Conservation (phyloP, 2,888 invertebrate genomes). For the Onchidella celtica region DNA sequence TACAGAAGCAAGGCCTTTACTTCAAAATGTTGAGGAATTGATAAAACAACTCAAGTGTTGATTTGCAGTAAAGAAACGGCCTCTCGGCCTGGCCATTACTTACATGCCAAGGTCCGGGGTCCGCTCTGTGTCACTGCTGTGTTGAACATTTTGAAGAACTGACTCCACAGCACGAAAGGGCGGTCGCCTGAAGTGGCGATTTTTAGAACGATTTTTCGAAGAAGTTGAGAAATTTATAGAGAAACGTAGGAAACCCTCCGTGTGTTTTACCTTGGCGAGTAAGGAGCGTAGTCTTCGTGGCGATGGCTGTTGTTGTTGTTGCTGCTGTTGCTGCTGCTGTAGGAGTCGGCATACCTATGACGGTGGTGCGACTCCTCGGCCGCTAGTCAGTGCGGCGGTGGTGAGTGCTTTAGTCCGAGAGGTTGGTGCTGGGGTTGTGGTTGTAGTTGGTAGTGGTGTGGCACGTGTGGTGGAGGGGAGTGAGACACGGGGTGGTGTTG, state of each 20-base stretch:
- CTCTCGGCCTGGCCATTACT: no score
- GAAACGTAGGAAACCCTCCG: background rate
- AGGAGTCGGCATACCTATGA: slow-evolving; percentile 44
- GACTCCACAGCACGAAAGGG: no score
- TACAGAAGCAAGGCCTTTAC: no score
- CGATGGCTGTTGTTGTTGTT: background rate
- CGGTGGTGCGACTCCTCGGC: slow-evolving; percentile 48
- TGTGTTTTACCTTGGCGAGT: slow-evolving; percentile 40
- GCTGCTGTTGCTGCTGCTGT: background rate
- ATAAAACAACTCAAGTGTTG: no score
- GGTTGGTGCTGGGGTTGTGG: slow-evolving; percentile 41
- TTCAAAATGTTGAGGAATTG: no score
- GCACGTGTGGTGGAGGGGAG: slow-evolving; percentile 52
- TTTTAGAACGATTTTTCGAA: no score
- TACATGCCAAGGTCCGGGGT: no score
- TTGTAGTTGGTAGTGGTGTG: slow-evolving; percentile 52
- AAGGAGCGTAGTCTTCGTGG: slow-evolving; percentile 30
- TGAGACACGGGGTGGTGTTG: slow-evolving; percentile 48
- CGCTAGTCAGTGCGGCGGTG: slow-evolving; percentile 55
- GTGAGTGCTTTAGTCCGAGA: slow-evolving; percentile 48
- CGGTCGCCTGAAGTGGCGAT: no score
- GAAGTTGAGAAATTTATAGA: background rate
- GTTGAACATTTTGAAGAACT: no score
- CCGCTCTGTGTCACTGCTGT: no score
- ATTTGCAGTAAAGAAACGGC: no score